These are phyloP conservation scores for Willisornis vidua DNA, from an alignment of 2,113 vertebrate genomes.

Conservation along the genomic window DNA sequence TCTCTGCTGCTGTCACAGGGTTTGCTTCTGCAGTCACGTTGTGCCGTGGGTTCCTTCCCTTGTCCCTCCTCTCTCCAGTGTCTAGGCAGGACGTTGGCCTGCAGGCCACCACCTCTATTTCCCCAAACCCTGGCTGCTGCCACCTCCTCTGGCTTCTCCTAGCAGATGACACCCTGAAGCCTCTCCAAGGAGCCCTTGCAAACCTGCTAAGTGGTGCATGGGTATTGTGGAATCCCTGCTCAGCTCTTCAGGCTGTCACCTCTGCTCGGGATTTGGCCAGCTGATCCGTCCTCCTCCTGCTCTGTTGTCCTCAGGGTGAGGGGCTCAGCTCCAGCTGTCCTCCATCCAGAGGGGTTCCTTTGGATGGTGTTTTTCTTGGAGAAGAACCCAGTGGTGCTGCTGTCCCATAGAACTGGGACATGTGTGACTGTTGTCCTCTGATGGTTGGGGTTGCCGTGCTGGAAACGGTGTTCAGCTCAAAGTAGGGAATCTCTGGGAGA, in stretches of 20 bases:
- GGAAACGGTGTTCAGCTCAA: background rate
- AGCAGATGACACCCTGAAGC: background rate
- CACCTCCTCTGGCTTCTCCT: background rate
- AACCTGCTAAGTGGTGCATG: background rate
- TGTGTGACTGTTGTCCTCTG: background rate
- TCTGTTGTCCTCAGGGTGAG: background rate
- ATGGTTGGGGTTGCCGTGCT: background rate
- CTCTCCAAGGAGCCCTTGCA: background rate
- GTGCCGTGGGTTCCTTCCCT: background rate
- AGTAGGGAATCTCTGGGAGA: background rate
- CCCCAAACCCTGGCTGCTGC: background rate
- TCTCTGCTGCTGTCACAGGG: background rate
- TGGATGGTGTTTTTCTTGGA: background rate
- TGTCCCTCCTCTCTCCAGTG: background rate
- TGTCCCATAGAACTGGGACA: background rate
- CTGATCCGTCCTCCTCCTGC: background rate
- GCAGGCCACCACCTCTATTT: background rate
- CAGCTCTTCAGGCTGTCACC: background rate
- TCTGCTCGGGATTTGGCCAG: background rate
- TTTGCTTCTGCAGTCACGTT: background rate
- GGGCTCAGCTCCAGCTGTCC: background rate
- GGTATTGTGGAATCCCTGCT: accelerated
- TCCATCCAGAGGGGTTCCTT: background rate
- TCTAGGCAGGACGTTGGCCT: background rate
- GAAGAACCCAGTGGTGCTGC: background rate